Evolutionary conservation across 2,888 invertebrate species (phyloP).

Genomic region (Resseliella maxima): DNA sequence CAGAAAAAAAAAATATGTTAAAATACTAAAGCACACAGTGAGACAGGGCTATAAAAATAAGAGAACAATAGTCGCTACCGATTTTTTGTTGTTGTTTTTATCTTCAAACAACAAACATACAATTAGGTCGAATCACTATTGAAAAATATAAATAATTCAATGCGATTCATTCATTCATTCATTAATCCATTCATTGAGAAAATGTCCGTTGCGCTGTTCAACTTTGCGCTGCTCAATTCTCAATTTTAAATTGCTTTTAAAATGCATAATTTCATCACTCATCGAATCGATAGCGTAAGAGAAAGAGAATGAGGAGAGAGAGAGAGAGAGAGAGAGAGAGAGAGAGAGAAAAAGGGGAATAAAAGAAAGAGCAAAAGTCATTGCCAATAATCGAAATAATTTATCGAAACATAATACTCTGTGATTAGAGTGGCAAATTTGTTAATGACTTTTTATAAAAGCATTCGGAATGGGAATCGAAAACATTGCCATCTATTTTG

Average conservation of each 20-base stretch:
- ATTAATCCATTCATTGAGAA: neutral
- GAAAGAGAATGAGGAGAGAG: no score
- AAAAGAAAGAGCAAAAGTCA: no score
- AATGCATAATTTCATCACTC: no score
- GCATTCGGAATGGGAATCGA: no score
- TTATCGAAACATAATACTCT: no score
- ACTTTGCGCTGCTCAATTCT: neutral
- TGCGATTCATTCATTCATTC: neutral
- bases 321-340: no score
- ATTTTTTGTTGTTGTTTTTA: neutral
- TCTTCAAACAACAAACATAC: conserved; percentile 24
- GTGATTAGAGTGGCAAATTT: no score
- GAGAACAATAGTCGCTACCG: neutral
- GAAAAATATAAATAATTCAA: conserved; percentile 37
- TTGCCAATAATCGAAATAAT: no score
- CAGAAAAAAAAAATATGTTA: neutral
- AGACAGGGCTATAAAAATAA: neutral
- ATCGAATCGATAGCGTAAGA: no score
- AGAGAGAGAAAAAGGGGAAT: no score
- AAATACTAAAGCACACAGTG: neutral
- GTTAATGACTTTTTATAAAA: no score
- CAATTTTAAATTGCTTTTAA: neutral
- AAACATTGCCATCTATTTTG: no score
- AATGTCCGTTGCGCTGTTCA: neutral
- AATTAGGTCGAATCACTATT: conserved; percentile 42